Evolutionary conservation across 2,113 vertebrate genomes (phyloP).

Genomic region (Sinocyclocheilus anshuiensis): DNA sequence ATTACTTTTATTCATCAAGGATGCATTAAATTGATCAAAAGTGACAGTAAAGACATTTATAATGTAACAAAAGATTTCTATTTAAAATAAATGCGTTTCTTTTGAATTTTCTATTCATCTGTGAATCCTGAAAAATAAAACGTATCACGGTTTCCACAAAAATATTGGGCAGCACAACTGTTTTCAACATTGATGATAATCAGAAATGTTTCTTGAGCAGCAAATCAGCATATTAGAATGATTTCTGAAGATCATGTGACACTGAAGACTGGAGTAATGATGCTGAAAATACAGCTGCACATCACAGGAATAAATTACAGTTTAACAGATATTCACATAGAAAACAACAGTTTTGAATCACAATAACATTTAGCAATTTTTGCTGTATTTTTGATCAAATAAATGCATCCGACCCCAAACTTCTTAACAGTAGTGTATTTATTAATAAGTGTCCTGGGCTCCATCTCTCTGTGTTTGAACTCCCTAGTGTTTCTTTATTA

Average conservation of each 20-base stretch:
- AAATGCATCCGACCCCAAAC: background rate
- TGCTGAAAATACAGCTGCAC: background rate
- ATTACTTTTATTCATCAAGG: background rate
- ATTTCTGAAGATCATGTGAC: background rate
- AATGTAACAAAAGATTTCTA: too few relatives aligned
- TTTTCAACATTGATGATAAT: background rate
- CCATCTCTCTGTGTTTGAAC: background rate
- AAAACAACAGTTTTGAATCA: too few relatives aligned
- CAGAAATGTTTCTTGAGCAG: background rate
- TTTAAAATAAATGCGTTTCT: too few relatives aligned
- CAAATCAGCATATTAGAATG: background rate
- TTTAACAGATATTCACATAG: too few relatives aligned
- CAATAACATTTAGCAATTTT: too few relatives aligned
- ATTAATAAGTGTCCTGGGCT: too few relatives aligned
- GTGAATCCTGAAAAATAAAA: too few relatives aligned
- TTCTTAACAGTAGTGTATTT: too few relatives aligned
- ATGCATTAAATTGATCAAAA: background rate
- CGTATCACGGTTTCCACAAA: background rate
- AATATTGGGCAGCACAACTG: background rate
- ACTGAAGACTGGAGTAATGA: background rate
- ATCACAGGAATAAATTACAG: too few relatives aligned
- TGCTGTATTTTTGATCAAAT: background rate
- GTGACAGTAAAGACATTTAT: too few relatives aligned
- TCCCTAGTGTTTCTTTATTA: background rate
- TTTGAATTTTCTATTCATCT: too few relatives aligned